Percentiles rank a stretch among this genome's conserved stretches.
Evolutionary conservation across 64 coral and sea anemone genomes (phyloP).

Genomic region (Dendronephthya gigantea): DNA sequence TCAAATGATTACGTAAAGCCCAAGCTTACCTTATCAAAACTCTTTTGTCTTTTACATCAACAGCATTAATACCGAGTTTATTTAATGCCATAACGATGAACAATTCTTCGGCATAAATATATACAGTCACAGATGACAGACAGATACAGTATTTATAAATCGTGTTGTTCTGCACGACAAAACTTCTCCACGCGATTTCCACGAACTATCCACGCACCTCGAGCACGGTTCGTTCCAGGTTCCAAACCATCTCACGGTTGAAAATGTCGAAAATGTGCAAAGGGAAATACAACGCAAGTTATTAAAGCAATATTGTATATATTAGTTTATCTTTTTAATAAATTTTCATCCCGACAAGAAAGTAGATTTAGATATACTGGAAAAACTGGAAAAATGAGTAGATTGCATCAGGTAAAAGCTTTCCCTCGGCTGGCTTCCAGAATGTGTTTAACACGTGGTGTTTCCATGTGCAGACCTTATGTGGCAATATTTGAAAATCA

Average conservation of each 20-base stretch:
- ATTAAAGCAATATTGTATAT: not conserved
- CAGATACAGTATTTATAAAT: too few species aligned
- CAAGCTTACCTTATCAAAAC: not conserved
- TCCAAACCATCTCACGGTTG: too few species aligned
- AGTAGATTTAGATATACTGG: not conserved
- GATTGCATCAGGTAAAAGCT: not conserved
- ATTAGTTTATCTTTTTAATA: not conserved
- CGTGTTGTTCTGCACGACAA: too few species aligned
- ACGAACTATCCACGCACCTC: too few species aligned
- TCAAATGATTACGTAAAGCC: not conserved
- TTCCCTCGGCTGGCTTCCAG: not conserved
- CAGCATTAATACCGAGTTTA: not conserved
- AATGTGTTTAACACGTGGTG: not conserved
- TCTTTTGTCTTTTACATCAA: constrained; percentile 16
- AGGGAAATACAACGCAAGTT: too few species aligned
- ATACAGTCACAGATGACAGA: too few species aligned
- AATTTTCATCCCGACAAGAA: not conserved
- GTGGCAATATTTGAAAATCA: not conserved
- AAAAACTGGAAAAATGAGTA: not conserved
- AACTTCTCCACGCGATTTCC: too few species aligned
- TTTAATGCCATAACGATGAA: not conserved
- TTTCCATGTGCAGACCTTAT: not conserved
- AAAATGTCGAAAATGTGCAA: too few species aligned
- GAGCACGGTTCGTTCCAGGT: too few species aligned
- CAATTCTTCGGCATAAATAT: not conserved